Conservation (phyloP, 2,888 invertebrate species). For the Temnothorax rugatulus region DNA sequence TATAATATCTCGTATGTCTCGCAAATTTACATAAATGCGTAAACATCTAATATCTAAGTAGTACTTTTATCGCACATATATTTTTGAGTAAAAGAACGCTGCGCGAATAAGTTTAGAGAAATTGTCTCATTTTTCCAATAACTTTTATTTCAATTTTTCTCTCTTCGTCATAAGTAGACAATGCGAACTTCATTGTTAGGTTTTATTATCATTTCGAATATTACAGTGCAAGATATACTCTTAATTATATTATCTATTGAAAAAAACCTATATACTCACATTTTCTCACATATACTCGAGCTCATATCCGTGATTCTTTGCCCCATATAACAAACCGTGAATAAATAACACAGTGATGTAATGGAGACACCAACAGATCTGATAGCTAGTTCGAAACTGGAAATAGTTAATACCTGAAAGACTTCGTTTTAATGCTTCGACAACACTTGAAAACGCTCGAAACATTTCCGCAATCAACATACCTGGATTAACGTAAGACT, state of each 20-base stretch:
- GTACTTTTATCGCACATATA: not conserved
- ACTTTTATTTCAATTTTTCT: not conserved
- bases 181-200: too few species aligned
- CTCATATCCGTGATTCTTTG: conserved; percentile 4
- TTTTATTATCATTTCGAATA: too few species aligned
- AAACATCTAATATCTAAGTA: not conserved
- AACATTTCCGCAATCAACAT: not conserved
- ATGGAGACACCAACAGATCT: not conserved
- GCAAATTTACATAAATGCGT: not conserved
- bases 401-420: conserved; percentile 4
- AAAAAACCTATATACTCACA: not conserved
- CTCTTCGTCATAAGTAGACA: too few species aligned
- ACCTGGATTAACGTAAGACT: conserved; percentile 16
- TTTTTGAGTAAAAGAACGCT: not conserved
- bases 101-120: too few species aligned
- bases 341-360: not conserved
- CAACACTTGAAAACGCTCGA: not conserved
- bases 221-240: too few species aligned
- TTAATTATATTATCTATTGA: too few species aligned
- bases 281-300: not conserved
- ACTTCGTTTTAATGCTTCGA: not conserved
- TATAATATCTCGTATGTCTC: not conserved
- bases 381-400: not conserved
- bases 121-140: too few species aligned
- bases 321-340: conserved; percentile 2